Base-by-base conservation (phyloP, 2,888 invertebrate genomes). In the Drosophila melanocephala region DNA sequence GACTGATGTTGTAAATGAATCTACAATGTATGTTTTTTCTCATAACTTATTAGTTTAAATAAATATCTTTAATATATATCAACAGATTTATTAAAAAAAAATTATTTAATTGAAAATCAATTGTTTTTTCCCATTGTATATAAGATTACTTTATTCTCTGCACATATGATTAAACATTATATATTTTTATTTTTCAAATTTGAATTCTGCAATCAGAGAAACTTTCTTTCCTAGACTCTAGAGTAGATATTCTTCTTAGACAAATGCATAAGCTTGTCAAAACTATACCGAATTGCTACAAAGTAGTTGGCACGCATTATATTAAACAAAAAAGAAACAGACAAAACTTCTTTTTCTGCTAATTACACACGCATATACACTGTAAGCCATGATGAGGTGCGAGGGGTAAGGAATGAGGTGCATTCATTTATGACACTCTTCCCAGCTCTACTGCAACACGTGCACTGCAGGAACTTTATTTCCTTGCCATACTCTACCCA, bases 381-480 rank as follows among this genome's bases (percentile, higher is more conserved):
- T 14, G 39, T 37, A 37, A 52, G 52, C 47, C 16, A 44, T 35
- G 71, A 55, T 60, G 28, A 9, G 14, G 42, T 53, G 60, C 44
- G 52, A 32, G 26, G 33, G 53, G 22, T 51, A 14, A 14, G 39
- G 53, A 60, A 60, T 57, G 59, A 56, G 44, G 32, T 44, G 52
- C 61, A 65, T 39, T 65, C 64, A 65, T 68, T 69, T 65, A 55
- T 53, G 63, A 28, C 51, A 58, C 47, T 53, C 66, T 59, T 69
- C 50, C 22, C 52, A n/a, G 42, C 37, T 33, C 28, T 56, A 42
- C 32, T 55, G 77, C 58, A 77, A 56, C 69, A 83, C 74, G 84
- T 86, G 72, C 77, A 52, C 52, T 77, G 77, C 73, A 81, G 64
- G 72, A 73, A 72, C 79, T 83, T 73, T 64, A 79, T 79, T 73